Evolutionary conservation across 2,113 vertebrate genomes (phyloP).

Genomic region (Trinectes maculatus): DNA sequence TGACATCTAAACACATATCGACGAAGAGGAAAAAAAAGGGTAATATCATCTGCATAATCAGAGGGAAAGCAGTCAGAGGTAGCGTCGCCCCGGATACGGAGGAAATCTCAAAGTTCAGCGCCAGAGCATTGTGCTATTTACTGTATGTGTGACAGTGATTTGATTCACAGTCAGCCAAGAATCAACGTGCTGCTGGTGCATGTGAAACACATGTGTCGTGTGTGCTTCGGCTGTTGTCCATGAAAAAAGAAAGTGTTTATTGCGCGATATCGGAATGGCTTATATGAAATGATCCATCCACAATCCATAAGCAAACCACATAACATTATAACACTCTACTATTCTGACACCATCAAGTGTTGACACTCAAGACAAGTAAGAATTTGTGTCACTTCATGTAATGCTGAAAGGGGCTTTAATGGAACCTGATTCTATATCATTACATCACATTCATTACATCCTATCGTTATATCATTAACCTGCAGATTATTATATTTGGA

Average conservation of each 20-base stretch:
- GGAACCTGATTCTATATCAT: too few relatives aligned
- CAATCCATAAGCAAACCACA: conserved; percentile 11
- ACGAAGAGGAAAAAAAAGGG: conserved; percentile 56
- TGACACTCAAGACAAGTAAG: conserved; percentile 9
- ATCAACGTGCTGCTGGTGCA: conserved; percentile 60
- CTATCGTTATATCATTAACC: too few relatives aligned
- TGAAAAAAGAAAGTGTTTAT: conserved; percentile 15
- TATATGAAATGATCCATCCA: conserved; percentile 18
- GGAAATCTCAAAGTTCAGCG: conserved; percentile 69
- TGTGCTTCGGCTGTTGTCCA: conserved; percentile 47
- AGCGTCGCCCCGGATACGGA: conserved; percentile 57
- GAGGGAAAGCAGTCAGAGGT: conserved; percentile 55
- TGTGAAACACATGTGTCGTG: conserved; percentile 28
- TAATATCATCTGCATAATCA: conserved; percentile 78
- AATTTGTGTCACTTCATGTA: neutral
- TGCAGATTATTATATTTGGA: too few relatives aligned
- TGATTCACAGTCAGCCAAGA: conserved; percentile 51
- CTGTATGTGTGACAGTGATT: conserved; percentile 55
- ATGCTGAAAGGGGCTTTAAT: neutral
- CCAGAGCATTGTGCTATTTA: conserved; percentile 54
- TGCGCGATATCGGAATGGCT: conserved; percentile 13
- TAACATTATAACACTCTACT: conserved; percentile 9
- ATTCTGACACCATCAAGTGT: neutral
- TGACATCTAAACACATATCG: conserved; percentile 76
- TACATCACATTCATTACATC: neutral